phyloP scores from a whole-genome alignment of 2,888 invertebrate species.

The Phortica okadai region DNA sequence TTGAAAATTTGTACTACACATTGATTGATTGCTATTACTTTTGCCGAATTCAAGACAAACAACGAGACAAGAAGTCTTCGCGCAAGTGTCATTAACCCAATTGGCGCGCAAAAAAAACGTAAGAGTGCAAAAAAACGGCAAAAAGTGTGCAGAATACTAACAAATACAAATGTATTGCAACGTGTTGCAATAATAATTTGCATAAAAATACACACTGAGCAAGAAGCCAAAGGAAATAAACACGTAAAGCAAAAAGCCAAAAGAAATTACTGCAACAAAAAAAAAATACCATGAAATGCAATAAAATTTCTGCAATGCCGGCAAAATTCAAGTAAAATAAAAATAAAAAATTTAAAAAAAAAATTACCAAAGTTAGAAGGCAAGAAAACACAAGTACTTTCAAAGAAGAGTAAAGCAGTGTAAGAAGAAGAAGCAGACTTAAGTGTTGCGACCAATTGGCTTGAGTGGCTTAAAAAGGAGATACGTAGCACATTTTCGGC shows the following conservation, averaged over 20 bases:
- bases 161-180: conserved; percentile 51
- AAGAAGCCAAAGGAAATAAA: conserved; percentile 26
- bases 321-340: neutral
- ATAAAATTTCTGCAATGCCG: neutral
- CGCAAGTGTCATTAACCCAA: conserved; percentile 68
- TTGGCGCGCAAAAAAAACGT: conserved; percentile 54
- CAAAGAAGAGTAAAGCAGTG: neutral
- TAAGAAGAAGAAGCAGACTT: no score
- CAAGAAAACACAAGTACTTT: neutral
- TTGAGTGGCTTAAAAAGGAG: no score
- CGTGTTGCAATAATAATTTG: conserved; percentile 69
- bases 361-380: no score
- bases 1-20: neutral
- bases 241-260: conserved; percentile 8
- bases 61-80: neutral
- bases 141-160: conserved; percentile 30
- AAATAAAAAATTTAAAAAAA: neutral
- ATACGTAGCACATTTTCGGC: neutral
- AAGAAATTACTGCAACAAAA: neutral
- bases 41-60: neutral
- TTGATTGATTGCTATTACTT: conserved; percentile 21
- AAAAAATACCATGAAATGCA: neutral
- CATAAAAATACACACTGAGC: conserved; percentile 63
- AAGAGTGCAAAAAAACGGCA: conserved; percentile 37
- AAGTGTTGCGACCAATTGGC: no score